phyloP scores from a whole-genome alignment of 1,140 invertebrate genomes.

The Panagrolaimus sp. region DNA sequence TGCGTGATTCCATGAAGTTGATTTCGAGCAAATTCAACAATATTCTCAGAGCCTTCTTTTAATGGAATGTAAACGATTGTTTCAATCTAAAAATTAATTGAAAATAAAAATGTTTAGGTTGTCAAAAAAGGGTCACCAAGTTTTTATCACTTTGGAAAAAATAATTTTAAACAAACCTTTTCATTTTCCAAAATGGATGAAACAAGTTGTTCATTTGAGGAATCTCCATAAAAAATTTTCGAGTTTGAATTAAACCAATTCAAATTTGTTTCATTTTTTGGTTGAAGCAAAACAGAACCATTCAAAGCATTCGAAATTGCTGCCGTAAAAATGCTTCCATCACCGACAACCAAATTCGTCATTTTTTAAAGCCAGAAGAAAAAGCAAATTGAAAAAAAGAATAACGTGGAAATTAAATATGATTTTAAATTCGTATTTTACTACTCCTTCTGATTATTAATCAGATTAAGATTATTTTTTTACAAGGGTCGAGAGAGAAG shows the following conservation, averaged over 20 bases:
- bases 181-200: not conserved
- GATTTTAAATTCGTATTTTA: too few relatives aligned
- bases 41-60: not conserved
- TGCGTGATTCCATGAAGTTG: not conserved
- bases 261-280: not conserved
- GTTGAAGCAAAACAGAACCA: not conserved
- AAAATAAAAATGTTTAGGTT: not conserved
- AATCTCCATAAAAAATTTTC: not conserved
- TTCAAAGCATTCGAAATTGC: not conserved
- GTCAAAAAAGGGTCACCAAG: too few relatives aligned
- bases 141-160: not conserved
- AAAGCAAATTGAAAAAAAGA: too few relatives aligned
- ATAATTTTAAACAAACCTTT: not conserved
- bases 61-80: not conserved
- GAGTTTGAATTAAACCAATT: not conserved
- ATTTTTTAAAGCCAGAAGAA: too few relatives aligned
- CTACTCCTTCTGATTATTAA: too few relatives aligned
- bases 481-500: too few relatives aligned
- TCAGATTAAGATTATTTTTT: too few relatives aligned
- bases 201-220: conserved; percentile 5
- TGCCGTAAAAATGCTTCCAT: not conserved
- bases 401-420: too few relatives aligned
- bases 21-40: conserved; percentile 8
- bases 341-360: not conserved
- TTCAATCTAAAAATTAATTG: not conserved